Conservation (phyloP, 2,797 vertebrate genomes). For the Anas acuta region DNA sequence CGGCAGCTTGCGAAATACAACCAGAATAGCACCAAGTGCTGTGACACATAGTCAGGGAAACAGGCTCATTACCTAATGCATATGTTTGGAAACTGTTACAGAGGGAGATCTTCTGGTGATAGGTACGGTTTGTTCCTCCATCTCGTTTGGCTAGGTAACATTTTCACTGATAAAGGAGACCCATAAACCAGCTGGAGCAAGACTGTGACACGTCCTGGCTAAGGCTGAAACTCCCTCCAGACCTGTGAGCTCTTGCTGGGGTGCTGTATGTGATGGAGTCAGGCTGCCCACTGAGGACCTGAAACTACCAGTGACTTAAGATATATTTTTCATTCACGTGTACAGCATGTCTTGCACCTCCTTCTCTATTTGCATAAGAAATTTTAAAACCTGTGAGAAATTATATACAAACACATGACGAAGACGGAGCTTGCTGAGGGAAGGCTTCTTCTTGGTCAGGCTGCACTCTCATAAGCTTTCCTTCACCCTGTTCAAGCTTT, state of each 20-base stretch:
- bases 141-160: slow-evolving; percentile 42
- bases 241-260: neutral
- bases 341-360: neutral
- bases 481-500: neutral
- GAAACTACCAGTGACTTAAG: neutral
- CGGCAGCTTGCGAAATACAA: slow-evolving; percentile 33
- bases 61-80: slow-evolving; percentile 48
- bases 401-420: neutral
- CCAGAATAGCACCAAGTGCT: slow-evolving; percentile 40
- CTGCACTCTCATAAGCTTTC: neutral
- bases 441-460: neutral
- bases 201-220: neutral
- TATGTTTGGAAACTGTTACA: slow-evolving; percentile 60
- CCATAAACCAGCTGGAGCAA: neutral
- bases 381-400: neutral
- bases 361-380: neutral
- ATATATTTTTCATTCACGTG: neutral
- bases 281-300: neutral
- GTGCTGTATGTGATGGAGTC: neutral
- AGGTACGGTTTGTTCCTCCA: slow-evolving; percentile 52
- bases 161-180: slow-evolving; percentile 37
- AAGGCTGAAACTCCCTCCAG: neutral
- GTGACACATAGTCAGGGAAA: slow-evolving; percentile 47
- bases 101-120: slow-evolving; percentile 21
- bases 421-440: neutral